Conservation (phyloP, 2,113 vertebrate species). For the Vimba vimba region DNA sequence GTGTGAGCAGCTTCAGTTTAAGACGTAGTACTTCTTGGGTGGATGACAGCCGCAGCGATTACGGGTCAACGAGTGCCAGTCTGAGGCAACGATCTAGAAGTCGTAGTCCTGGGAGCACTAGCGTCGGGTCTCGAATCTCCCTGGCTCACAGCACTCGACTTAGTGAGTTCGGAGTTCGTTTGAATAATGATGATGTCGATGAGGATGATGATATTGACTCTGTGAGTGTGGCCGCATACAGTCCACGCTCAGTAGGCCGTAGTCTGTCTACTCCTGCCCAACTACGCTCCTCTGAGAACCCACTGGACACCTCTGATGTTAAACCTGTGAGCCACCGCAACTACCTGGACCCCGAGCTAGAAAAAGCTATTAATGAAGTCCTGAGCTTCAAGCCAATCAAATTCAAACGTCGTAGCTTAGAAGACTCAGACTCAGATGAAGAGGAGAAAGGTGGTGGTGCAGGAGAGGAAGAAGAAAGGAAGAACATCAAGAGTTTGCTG, state of each 20-base stretch:
- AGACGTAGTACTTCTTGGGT: slow-evolving; percentile 82
- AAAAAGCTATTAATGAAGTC: slow-evolving; percentile 95
- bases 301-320: slow-evolving; percentile 61
- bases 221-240: slow-evolving; percentile 74
- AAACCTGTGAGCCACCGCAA: slow-evolving; percentile 80
- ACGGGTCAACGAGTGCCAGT: slow-evolving; percentile 55
- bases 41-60: slow-evolving; percentile 73
- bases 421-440: slow-evolving; percentile 78
- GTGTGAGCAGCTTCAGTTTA: slow-evolving; percentile 82
- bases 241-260: slow-evolving; percentile 81
- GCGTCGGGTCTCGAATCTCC: slow-evolving; percentile 78
- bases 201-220: slow-evolving; percentile 79
- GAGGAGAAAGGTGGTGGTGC: slow-evolving; percentile 56
- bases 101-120: slow-evolving; percentile 63
- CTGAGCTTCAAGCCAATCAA: slow-evolving; percentile 89
- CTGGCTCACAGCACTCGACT: slow-evolving; percentile 81
- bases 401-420: slow-evolving; percentile 85
- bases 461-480: slow-evolving; percentile 69
- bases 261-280: slow-evolving; percentile 87
- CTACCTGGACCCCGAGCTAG: slow-evolving; percentile 93
- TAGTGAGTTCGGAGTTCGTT: slow-evolving; percentile 77
- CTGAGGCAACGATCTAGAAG: slow-evolving; percentile 60
- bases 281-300: slow-evolving; percentile 68
- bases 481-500: slow-evolving; percentile 64
- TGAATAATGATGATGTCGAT: slow-evolving; percentile 78